A percentile compares a stretch with the other conserved stretches of the same genome.
Conservation (phyloP, 2,113 vertebrate genomes). For the Scomber scombrus region DNA sequence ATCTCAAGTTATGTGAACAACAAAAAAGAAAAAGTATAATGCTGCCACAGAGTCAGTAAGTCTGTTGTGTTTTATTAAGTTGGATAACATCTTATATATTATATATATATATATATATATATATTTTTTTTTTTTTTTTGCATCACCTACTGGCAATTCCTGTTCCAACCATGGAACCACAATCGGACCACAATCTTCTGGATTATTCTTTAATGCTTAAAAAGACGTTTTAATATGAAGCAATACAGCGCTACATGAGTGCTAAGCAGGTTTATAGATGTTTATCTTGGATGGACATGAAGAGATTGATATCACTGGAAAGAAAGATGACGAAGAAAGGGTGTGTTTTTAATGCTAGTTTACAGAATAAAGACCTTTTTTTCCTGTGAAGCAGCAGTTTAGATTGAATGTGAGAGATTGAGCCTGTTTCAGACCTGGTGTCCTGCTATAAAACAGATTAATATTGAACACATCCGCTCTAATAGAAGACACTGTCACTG, state of each 20-base stretch:
- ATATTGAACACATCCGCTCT: conserved; percentile 67
- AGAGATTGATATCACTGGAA: background rate
- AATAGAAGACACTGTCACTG: conserved; percentile 24
- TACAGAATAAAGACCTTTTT: background rate
- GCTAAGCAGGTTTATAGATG: too few relatives aligned
- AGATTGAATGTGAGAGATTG: background rate
- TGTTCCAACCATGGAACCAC: too few relatives aligned
- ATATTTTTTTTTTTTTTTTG: too few relatives aligned
- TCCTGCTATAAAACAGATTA: conserved; percentile 69
- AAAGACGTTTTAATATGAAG: background rate
- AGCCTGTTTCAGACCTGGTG: conserved; percentile 65
- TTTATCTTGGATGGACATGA: background rate
- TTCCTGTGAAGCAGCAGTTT: background rate
- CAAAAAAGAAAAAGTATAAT: too few relatives aligned
- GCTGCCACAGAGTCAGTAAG: too few relatives aligned
- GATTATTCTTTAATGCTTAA: background rate
- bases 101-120: too few relatives aligned
- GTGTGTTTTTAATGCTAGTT: background rate
- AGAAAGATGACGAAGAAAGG: background rate
- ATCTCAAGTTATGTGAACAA: too few relatives aligned
- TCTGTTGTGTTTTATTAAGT: too few relatives aligned
- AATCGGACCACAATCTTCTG: too few relatives aligned
- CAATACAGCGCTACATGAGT: background rate
- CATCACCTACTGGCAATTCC: too few relatives aligned
- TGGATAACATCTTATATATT: too few relatives aligned